A percentile compares a stretch with the other conserved stretches of the same genome.
These are phyloP conservation scores for Trypoxylus dichotomus DNA, from an alignment of 1,140 invertebrate genomes.

Conservation along the genomic window DNA sequence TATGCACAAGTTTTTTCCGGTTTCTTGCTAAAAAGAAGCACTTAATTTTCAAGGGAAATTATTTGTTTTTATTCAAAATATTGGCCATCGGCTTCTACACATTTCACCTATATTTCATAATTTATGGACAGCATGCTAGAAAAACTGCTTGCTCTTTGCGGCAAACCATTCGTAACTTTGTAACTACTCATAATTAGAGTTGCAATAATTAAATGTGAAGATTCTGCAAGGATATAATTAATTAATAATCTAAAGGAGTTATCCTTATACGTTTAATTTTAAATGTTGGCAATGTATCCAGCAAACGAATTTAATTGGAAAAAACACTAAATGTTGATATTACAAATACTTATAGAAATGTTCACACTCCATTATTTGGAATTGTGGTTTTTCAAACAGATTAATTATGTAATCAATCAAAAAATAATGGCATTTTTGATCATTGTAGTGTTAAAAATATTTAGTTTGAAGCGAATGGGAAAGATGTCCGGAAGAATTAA, in stretches of 20 bases:
- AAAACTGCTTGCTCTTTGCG: too few species aligned
- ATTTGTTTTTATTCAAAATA: too few species aligned
- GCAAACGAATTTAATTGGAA: slow-evolving; percentile 13
- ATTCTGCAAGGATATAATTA: not conserved
- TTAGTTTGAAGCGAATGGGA: slow-evolving; percentile 26
- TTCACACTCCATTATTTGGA: slow-evolving; percentile 26
- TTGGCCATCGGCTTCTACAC: too few species aligned
- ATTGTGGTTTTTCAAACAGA: slow-evolving; percentile 21
- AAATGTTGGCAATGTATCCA: slow-evolving; percentile 29
- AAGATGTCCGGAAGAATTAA: slow-evolving; percentile 28
- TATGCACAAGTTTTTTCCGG: too few species aligned
- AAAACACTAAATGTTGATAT: slow-evolving; percentile 28
- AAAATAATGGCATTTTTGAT: too few species aligned
- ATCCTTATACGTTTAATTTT: slow-evolving; percentile 8
- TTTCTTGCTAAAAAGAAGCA: too few species aligned
- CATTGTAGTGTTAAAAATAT: slow-evolving; percentile 1
- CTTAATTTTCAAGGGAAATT: too few species aligned
- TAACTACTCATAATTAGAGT: too few species aligned
- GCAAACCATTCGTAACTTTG: too few species aligned
- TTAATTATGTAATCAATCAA: too few species aligned
- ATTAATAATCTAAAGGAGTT: not conserved
- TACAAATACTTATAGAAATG: slow-evolving; percentile 26
- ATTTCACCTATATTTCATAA: too few species aligned
- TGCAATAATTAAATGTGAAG: not conserved
- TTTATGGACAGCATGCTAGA: too few species aligned